These are phyloP conservation scores for Xyrichtys novacula DNA, from an alignment of 2,797 vertebrate genomes.

Conservation along the genomic window DNA sequence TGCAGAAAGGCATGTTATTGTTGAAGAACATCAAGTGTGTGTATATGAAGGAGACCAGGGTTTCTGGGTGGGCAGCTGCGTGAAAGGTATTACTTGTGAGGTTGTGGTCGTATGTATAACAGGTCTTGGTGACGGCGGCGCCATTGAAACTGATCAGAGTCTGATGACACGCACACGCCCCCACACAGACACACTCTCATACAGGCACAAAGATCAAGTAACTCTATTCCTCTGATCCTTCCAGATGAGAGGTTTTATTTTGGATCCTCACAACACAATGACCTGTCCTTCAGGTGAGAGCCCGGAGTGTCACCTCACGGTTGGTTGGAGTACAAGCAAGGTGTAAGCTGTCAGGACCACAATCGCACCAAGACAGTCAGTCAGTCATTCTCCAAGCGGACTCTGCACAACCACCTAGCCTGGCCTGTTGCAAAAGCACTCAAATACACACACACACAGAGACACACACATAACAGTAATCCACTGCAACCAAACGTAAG, in stretches of 20 bases:
- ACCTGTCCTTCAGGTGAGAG: slow-evolving; percentile 59
- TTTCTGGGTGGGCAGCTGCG: slow-evolving; percentile 52
- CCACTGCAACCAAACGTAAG: slow-evolving; percentile 29
- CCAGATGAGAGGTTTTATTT: slow-evolving; percentile 72
- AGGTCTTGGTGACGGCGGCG: slow-evolving; percentile 51
- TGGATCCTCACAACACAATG: slow-evolving; percentile 55
- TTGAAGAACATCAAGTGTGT: slow-evolving; percentile 67
- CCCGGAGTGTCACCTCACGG: slow-evolving; percentile 53
- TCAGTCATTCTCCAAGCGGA: slow-evolving; percentile 23
- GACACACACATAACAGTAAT: slow-evolving; percentile 35
- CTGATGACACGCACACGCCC: slow-evolving; percentile 34
- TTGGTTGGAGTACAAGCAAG: slow-evolving; percentile 52
- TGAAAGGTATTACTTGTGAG: slow-evolving; percentile 61
- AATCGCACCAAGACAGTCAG: slow-evolving; percentile 11
- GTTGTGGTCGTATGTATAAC: slow-evolving; percentile 60
- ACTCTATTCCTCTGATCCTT: slow-evolving; percentile 66
- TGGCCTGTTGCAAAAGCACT: slow-evolving; percentile 7
- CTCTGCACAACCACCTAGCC: slow-evolving; percentile 26
- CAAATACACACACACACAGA: not conserved
- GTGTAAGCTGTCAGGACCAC: slow-evolving; percentile 49
- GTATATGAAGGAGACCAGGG: slow-evolving; percentile 35
- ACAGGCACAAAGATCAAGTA: slow-evolving; percentile 56
- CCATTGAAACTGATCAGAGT: slow-evolving; percentile 74
- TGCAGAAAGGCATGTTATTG: slow-evolving; percentile 64
- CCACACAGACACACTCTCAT: slow-evolving; percentile 21